These are phyloP conservation scores for Dendroctonus ponderosae DNA, from an alignment of 1,140 invertebrate species.

Conservation along the genomic window DNA sequence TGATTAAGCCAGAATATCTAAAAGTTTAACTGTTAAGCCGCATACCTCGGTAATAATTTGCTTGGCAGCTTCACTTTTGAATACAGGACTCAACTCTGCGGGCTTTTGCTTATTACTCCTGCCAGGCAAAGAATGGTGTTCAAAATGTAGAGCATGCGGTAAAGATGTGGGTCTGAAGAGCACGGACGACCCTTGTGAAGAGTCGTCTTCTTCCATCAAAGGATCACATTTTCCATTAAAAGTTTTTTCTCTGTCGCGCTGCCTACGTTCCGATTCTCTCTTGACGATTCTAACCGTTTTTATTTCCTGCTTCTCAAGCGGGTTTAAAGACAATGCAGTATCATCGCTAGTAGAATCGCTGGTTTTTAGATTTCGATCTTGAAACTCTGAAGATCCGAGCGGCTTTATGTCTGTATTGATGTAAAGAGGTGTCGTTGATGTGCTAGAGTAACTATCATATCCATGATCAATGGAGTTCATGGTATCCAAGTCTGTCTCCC, in stretches of 20 bases:
- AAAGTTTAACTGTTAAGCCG: not conserved
- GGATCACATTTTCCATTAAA: constrained; percentile 45
- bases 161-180: constrained; percentile 40
- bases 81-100: constrained; percentile 61
- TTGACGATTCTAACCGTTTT: constrained; percentile 94
- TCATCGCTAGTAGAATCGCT: constrained; percentile 45
- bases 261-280: constrained; percentile 80
- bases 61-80: constrained; percentile 79
- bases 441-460: constrained; percentile 37
- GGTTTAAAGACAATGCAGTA: constrained; percentile 38
- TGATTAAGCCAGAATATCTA: not conserved
- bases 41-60: constrained; percentile 76
- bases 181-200: constrained; percentile 41
- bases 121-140: constrained; percentile 32
- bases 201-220: constrained; percentile 45
- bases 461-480: constrained; percentile 66
- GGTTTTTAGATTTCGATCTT: constrained; percentile 38
- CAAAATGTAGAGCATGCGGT: constrained; percentile 37
- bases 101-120: constrained; percentile 39
- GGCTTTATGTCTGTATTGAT: constrained; percentile 44
- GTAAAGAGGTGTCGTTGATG: constrained; percentile 41
- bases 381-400: constrained; percentile 36
- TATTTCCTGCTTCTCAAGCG: constrained; percentile 80
- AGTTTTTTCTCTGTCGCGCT: constrained; percentile 66
- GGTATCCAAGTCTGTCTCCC: constrained; percentile 88